Percentiles rank a stretch among this genome's conserved stretches.
Conservation (phyloP, 2,888 invertebrate species). For the Oithona nana region DNA sequence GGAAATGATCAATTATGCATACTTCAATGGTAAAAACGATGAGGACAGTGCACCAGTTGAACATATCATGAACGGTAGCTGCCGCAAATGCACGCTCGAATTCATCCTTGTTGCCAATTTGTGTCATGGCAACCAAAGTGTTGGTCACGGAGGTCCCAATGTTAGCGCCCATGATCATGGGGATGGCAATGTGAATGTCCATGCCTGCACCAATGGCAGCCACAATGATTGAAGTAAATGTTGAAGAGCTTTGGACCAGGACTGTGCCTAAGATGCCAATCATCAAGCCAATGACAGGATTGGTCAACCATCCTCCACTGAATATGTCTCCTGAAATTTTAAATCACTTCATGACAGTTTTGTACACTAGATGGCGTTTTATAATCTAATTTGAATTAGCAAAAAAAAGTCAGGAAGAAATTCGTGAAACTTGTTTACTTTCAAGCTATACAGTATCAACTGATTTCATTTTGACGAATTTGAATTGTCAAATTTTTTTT, state of each 20-base stretch:
- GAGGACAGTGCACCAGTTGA: constrained; percentile 35
- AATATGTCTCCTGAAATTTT: constrained; percentile 12
- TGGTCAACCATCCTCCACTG: constrained; percentile 25
- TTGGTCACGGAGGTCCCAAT: constrained; percentile 37
- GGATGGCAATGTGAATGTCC: constrained; percentile 28
- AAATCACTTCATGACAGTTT: too few relatives aligned
- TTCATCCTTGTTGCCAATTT: constrained; percentile 25
- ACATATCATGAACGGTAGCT: constrained; percentile 38
- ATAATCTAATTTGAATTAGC: too few relatives aligned
- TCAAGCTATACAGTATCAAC: too few relatives aligned
- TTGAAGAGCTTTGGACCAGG: constrained; percentile 34
- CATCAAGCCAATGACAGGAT: constrained; percentile 36
- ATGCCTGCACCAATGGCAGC: constrained; percentile 28
- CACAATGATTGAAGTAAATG: constrained; percentile 32
- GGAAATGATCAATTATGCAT: too few relatives aligned
- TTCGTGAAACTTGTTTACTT: too few relatives aligned
- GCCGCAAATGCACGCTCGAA: constrained; percentile 36
- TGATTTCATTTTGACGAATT: too few relatives aligned
- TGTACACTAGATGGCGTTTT: too few relatives aligned
- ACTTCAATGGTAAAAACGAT: constrained; percentile 34
- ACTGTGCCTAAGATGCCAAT: constrained; percentile 37
- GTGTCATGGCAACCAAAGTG: constrained; percentile 32
- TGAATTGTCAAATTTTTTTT: too few relatives aligned
- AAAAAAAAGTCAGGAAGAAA: too few relatives aligned
- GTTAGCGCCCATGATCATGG: constrained; percentile 37